phyloP scores from a whole-genome alignment of 1,140 invertebrate genomes.

The Chrysoperla carnea region DNA sequence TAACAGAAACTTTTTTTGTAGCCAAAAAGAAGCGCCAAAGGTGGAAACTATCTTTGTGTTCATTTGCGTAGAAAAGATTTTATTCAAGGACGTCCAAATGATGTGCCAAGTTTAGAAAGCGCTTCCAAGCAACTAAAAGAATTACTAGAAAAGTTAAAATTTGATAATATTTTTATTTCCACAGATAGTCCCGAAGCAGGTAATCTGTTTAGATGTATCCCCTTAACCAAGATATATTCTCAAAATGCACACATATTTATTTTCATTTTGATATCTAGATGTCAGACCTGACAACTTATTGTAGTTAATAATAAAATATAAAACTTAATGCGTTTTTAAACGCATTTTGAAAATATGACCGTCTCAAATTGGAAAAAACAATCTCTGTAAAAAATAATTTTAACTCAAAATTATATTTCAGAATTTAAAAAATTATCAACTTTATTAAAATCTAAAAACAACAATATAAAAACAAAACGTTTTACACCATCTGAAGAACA shows the following conservation, averaged over 20 bases:
- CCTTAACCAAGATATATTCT: no score
- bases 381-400: not conserved
- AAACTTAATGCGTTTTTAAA: no score
- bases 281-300: no score
- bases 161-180: constrained; percentile 60
- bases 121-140: constrained; percentile 52
- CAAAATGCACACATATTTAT: no score
- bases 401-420: constrained; percentile 10
- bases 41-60: constrained; percentile 59
- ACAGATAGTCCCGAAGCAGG: constrained; percentile 50
- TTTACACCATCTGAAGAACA: constrained; percentile 20
- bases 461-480: constrained; percentile 9
- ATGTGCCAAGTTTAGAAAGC: constrained; percentile 51
- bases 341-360: no score
- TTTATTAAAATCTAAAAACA: not conserved
- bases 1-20: constrained; percentile 11
- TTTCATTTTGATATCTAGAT: no score
- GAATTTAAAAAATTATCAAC: constrained; percentile 30
- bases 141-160: constrained; percentile 32
- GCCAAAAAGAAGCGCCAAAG: constrained; percentile 29
- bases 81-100: constrained; percentile 37
- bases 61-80: constrained; percentile 81
- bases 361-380: no score
- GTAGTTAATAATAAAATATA: no score
- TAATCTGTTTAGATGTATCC: constrained; percentile 12